Conservation (phyloP, 2,797 vertebrate genomes). For the Dermochelys coriacea region DNA sequence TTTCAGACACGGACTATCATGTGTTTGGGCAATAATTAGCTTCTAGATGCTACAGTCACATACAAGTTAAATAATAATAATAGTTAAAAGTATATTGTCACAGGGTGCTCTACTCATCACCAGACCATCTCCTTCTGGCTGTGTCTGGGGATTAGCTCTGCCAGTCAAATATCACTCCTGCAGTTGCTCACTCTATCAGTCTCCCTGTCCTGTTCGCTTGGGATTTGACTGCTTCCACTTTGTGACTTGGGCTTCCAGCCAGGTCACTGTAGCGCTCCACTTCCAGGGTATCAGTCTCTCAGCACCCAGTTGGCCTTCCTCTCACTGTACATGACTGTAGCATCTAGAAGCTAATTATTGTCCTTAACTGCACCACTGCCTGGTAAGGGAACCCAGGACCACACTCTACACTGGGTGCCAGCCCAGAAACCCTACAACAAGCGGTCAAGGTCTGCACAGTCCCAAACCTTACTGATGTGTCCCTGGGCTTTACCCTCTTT, state of each 20-base stretch:
- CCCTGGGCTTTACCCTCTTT: neutral
- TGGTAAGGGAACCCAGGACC: neutral
- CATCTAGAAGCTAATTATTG: too few relatives aligned
- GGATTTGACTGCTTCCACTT: neutral
- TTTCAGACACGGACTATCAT: neutral
- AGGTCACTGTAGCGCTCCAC: neutral
- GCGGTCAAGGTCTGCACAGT: neutral
- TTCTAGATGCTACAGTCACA: neutral
- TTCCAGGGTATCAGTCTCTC: neutral
- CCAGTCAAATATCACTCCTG: neutral
- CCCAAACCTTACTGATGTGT: too few relatives aligned
- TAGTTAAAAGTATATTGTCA: constrained; percentile 27
- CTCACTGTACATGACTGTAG: too few relatives aligned
- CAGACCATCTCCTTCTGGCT: neutral
- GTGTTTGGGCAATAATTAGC: neutral
- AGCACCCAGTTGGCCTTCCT: neutral
- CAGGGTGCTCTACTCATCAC: neutral
- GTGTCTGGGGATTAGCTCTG: neutral
- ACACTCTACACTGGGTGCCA: neutral
- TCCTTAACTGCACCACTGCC: neutral
- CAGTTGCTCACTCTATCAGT: neutral
- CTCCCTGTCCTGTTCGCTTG: neutral
- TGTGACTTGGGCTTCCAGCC: neutral
- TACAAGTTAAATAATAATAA: neutral
- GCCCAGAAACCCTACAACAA: neutral